Evolutionary conservation across 2,113 vertebrate genomes (phyloP).

Genomic region (Oreochromis aureus): DNA sequence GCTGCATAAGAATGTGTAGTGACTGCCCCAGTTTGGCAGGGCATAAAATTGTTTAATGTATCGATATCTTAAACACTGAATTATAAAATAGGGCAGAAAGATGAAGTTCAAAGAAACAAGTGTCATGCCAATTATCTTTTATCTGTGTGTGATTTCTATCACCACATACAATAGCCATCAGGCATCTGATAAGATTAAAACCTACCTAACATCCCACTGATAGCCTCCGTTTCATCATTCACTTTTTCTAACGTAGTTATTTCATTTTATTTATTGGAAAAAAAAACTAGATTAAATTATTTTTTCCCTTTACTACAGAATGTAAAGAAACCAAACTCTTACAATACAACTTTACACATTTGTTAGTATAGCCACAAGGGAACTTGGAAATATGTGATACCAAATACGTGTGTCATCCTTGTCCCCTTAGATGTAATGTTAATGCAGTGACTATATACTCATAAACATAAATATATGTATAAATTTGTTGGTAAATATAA

Average conservation of each 20-base stretch:
- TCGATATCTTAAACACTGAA: not conserved
- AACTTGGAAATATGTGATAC: not conserved
- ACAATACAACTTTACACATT: not conserved
- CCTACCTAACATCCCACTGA: not conserved
- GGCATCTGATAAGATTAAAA: constrained; percentile 21
- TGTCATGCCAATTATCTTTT: constrained; percentile 15
- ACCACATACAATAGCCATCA: not conserved
- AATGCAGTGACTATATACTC: not conserved
- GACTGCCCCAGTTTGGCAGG: not conserved
- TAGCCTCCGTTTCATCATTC: not conserved
- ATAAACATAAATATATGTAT: not conserved
- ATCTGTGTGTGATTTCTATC: constrained; percentile 20
- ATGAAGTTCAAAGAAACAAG: constrained; percentile 30
- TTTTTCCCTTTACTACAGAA: not conserved
- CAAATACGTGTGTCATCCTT: not conserved
- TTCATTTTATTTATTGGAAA: not conserved
- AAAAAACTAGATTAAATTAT: not conserved
- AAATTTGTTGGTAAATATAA: not conserved
- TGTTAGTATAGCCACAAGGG: not conserved
- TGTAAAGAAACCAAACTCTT: not conserved
- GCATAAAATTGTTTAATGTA: not conserved
- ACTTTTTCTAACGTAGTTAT: not conserved
- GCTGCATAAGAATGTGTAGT: not conserved
- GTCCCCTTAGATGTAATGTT: not conserved
- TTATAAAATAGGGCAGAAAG: not conserved